phyloP scores from a whole-genome alignment of 2,888 invertebrate species.

The Halictus ligatus region DNA sequence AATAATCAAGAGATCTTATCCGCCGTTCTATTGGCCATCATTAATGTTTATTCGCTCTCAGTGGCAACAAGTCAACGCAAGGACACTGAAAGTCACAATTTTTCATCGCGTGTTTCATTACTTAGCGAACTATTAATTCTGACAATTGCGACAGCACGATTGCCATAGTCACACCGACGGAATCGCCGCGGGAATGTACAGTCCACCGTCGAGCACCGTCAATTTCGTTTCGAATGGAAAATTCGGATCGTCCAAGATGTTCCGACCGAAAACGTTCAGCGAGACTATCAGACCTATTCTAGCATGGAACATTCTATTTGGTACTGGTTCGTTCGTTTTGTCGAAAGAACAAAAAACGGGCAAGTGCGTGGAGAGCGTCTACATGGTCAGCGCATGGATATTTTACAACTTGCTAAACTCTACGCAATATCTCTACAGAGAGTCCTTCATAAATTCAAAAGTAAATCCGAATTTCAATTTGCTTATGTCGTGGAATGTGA shows the following conservation, averaged over 20 bases:
- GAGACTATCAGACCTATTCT: not conserved
- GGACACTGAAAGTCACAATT: not conserved
- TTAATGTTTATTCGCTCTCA: not conserved
- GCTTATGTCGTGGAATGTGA: too few relatives aligned
- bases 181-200: not conserved
- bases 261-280: not conserved
- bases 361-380: not conserved
- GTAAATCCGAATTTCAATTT: too few relatives aligned
- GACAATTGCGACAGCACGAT: not conserved
- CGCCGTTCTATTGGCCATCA: not conserved
- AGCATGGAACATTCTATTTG: not conserved
- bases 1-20: not conserved
- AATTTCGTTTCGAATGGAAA: not conserved
- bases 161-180: not conserved
- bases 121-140: not conserved
- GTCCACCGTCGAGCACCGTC: not conserved
- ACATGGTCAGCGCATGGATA: not conserved
- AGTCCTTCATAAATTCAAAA: too few relatives aligned
- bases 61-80: not conserved
- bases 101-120: not conserved
- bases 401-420: rapidly evolving
- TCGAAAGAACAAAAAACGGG: not conserved
- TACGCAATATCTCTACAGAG: not conserved
- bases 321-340: not conserved
- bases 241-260: not conserved